phyloP scores from a whole-genome alignment of 2,888 invertebrate genomes.

The Rugalucina vietnamica region DNA sequence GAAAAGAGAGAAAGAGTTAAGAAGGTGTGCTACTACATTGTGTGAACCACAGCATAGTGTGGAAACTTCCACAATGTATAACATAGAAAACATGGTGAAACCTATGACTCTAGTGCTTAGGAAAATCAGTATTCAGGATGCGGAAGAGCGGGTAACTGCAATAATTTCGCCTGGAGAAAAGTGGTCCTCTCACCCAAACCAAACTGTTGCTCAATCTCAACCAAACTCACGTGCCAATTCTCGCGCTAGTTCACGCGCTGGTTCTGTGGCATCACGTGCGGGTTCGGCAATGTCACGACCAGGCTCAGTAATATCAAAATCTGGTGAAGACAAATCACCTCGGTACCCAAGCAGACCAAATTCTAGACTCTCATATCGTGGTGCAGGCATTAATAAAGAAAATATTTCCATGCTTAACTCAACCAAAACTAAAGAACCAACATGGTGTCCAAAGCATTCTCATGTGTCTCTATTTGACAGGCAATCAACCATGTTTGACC shows the following conservation, averaged over 20 bases:
- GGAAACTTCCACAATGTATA: slow-evolving; percentile 40
- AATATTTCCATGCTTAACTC: not conserved
- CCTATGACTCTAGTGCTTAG: slow-evolving; percentile 58
- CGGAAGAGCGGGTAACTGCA: slow-evolving; percentile 37
- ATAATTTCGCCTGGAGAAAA: not conserved
- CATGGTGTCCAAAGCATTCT: slow-evolving; percentile 10
- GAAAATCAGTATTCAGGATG: slow-evolving; percentile 61
- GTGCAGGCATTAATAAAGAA: not conserved
- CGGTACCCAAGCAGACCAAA: not conserved
- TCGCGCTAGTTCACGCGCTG: slow-evolving; percentile 30
- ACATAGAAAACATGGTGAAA: slow-evolving; percentile 41
- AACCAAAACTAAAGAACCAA: slow-evolving; percentile 37
- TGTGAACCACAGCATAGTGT: not conserved
- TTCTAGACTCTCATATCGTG: not conserved
- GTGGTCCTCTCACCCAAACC: not conserved
- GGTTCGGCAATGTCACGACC: slow-evolving; percentile 34
- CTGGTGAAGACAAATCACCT: not conserved
- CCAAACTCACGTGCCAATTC: slow-evolving; percentile 9
- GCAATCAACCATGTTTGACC: slow-evolving; percentile 40
- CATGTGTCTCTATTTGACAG: slow-evolving; percentile 27
- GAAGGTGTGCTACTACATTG: not conserved
- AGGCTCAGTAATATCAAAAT: slow-evolving; percentile 33
- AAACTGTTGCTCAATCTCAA: not conserved
- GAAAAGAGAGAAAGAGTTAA: slow-evolving; percentile 53
- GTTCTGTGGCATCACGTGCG: slow-evolving; percentile 31